Conservation (phyloP, 2,797 vertebrate genomes). For the Macrochelys suwanniensis region DNA sequence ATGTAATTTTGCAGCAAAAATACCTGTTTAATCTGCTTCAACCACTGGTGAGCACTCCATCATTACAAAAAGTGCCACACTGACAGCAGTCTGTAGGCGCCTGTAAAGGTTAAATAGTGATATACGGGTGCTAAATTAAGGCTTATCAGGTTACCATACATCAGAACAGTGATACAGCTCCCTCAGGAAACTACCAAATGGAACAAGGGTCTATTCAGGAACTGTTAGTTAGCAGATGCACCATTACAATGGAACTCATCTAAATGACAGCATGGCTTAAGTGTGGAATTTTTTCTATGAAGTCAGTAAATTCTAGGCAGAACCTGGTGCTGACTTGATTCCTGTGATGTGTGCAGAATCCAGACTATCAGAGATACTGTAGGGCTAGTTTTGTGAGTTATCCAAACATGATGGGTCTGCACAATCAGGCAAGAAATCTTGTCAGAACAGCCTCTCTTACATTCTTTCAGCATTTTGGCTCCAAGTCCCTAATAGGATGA, state of each 20-base stretch:
- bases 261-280: constrained; percentile 77
- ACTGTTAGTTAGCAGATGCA: constrained; percentile 74
- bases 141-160: constrained; percentile 75
- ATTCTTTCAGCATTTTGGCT: not conserved
- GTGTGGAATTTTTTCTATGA: constrained; percentile 68
- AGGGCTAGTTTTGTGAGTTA: constrained; percentile 37
- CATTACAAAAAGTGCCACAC: constrained; percentile 15
- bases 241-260: constrained; percentile 69
- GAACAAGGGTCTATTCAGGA: constrained; percentile 78
- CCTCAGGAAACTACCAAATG: constrained; percentile 74
- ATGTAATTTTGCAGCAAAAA: constrained; percentile 38
- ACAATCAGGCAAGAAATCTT: not conserved
- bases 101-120: constrained; percentile 64
- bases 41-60: constrained; percentile 30
- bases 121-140: constrained; percentile 76
- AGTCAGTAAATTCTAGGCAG: constrained; percentile 49
- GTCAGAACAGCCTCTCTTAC: not conserved
- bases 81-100: not conserved
- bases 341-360: constrained; percentile 9
- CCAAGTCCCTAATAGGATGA: not conserved
- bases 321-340: constrained; percentile 41
- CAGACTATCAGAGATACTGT: constrained; percentile 21
- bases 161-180: constrained; percentile 75
- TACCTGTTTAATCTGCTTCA: constrained; percentile 50
- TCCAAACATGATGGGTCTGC: not conserved